phyloP scores from a whole-genome alignment of 2,113 vertebrate species.

The Dasyornis broadbenti region DNA sequence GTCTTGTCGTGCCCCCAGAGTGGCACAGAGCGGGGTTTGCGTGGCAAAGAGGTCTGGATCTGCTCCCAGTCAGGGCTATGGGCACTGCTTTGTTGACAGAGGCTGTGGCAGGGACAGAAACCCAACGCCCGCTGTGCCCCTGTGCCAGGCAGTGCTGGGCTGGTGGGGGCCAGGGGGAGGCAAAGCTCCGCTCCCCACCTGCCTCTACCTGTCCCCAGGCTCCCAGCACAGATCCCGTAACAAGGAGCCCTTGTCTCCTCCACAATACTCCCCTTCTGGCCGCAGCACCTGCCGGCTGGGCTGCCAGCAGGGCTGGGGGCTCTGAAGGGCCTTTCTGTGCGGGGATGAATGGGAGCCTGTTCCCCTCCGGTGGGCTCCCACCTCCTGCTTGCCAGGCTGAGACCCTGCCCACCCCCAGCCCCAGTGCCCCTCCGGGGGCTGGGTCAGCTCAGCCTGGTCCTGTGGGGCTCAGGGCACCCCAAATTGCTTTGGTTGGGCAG shows the following conservation, averaged over 20 bases:
- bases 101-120: background rate
- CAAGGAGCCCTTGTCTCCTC: constrained; percentile 51
- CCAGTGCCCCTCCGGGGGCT: background rate
- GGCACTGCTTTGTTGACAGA: background rate
- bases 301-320: background rate
- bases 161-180: fast-evolving
- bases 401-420: background rate
- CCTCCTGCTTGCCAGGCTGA: background rate
- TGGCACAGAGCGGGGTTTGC: fast-evolving
- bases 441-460: background rate
- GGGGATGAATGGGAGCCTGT: constrained; percentile 42
- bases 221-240: background rate
- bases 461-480: background rate
- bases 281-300: background rate
- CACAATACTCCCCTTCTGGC: constrained; percentile 16
- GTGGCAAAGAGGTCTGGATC: background rate
- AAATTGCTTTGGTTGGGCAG: background rate
- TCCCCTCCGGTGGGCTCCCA: constrained; percentile 21
- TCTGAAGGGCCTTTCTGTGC: constrained; percentile 44
- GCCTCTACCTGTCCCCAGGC: constrained; percentile 36
- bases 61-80: background rate
- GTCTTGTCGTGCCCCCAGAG: fast-evolving
- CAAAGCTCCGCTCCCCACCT: background rate
- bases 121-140: fast-evolving
- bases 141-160: fast-evolving